A percentile compares a stretch with the other conserved stretches of the same genome.
Evolutionary conservation across 2,888 invertebrate species (phyloP).

Genomic region (Sminthurides aquaticus): DNA sequence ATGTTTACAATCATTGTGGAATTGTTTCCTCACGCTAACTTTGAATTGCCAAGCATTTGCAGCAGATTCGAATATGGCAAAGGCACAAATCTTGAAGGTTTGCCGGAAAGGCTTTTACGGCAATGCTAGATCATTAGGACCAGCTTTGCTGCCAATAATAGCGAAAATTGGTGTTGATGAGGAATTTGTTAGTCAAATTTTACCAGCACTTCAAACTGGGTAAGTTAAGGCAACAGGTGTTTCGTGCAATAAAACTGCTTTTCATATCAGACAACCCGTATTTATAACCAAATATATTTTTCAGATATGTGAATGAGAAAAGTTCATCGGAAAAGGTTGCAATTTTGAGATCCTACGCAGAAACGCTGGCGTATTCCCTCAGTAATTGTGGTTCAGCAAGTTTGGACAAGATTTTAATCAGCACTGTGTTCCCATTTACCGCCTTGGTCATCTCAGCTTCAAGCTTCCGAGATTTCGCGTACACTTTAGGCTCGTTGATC

Average conservation of each 20-base stretch:
- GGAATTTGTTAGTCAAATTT: constrained; percentile 10
- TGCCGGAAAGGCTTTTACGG: constrained; percentile 62
- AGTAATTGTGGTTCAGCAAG: neutral
- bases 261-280: neutral
- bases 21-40: constrained; percentile 34
- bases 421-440: constrained; percentile 25
- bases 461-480: constrained; percentile 25
- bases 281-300: neutral
- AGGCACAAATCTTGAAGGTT: constrained; percentile 31
- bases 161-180: constrained; percentile 57
- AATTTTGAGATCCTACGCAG: constrained; percentile 32
- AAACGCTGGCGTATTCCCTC: constrained; percentile 27
- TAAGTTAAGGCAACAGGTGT: constrained; percentile 4
- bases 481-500: constrained; percentile 23
- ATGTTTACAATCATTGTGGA: constrained; percentile 30
- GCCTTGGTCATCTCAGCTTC: constrained; percentile 17
- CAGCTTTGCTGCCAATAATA: constrained; percentile 67
- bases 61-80: constrained; percentile 31
- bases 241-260: neutral
- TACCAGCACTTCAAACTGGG: constrained; percentile 21
- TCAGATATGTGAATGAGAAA: constrained; percentile 26
- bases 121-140: constrained; percentile 64
- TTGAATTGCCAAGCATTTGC: constrained; percentile 28
- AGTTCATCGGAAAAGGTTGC: constrained; percentile 31
- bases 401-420: constrained; percentile 18